Conservation (phyloP, 2,888 invertebrate genomes). For the Cordilura impudica region DNA sequence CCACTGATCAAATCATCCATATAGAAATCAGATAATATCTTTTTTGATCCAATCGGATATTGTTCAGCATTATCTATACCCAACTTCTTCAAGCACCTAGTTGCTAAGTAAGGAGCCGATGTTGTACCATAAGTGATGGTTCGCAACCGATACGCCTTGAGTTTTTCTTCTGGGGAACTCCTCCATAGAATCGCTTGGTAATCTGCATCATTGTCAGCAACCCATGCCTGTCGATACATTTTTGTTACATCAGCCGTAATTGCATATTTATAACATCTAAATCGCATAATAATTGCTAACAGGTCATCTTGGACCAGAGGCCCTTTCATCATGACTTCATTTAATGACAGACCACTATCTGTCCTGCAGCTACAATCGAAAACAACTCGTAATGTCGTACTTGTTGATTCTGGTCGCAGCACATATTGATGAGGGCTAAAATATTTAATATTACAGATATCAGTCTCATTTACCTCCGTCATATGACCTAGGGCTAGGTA, state of each 20-base stretch:
- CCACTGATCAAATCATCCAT: conserved; percentile 64
- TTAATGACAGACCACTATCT: conserved; percentile 50
- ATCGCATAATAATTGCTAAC: conserved; percentile 43
- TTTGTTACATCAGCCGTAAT: conserved; percentile 58
- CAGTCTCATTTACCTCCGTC: conserved; percentile 39
- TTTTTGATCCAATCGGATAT: conserved; percentile 55
- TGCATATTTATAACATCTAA: conserved; percentile 42
- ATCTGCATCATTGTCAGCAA: conserved; percentile 41
- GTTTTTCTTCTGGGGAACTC: neutral
- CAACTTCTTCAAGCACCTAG: conserved; percentile 58
- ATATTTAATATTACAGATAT: conserved; percentile 49
- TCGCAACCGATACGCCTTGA: conserved; percentile 34
- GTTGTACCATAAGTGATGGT: conserved; percentile 51
- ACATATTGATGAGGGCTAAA: too few relatives aligned
- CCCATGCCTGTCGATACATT: conserved; percentile 61
- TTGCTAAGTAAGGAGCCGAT: conserved; percentile 63
- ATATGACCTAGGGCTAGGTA: conserved; percentile 35
- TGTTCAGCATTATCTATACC: conserved; percentile 32
- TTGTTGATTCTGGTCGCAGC: too few relatives aligned
- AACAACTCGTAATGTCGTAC: conserved; percentile 49
- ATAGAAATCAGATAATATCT: conserved; percentile 53
- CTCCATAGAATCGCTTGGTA: conserved; percentile 56
- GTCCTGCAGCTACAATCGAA: conserved; percentile 53
- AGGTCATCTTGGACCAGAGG: conserved; percentile 49
- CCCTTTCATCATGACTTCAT: conserved; percentile 51